Conservation (phyloP, 1,140 invertebrate species). For the Nymphalis io region DNA sequence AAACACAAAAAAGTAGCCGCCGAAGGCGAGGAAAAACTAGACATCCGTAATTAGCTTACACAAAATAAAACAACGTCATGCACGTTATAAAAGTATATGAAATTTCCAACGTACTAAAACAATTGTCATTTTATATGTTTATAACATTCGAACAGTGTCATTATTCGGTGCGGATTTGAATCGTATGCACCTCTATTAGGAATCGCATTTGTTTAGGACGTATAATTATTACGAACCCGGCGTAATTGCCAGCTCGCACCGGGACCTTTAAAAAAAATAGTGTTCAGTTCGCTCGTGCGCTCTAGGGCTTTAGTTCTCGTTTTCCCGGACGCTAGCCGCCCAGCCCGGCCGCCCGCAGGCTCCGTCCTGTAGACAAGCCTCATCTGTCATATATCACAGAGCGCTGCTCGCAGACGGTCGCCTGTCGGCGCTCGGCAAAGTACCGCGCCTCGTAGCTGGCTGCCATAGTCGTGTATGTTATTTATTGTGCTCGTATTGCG, state of each 20-base stretch:
- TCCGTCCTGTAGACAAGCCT: not conserved
- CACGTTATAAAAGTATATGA: not conserved
- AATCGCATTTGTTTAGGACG: not conserved
- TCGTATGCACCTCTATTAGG: slow-evolving; percentile 1
- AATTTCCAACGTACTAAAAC: too few relatives aligned
- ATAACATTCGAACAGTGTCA: too few relatives aligned
- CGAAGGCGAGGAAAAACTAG: not conserved
- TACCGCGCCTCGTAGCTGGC: not conserved
- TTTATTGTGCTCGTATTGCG: not conserved
- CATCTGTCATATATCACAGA: slow-evolving; percentile 14
- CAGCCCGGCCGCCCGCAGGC: slow-evolving; percentile 12
- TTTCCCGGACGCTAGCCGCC: slow-evolving; percentile 17
- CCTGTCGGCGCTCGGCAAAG: slow-evolving; percentile 12
- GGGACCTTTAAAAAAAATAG: slow-evolving; percentile 1
- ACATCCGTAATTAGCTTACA: slow-evolving; percentile 12
- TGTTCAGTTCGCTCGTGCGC: slow-evolving; percentile 20
- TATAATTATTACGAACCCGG: not conserved
- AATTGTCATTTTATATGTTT: too few relatives aligned
- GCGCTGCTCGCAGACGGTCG: slow-evolving; percentile 13
- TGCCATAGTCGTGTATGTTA: slow-evolving; percentile 7
- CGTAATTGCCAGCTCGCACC: not conserved
- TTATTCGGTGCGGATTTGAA: not conserved
- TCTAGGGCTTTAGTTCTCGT: slow-evolving; percentile 21
- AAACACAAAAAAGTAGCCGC: not conserved
- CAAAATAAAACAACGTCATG: not conserved